Base-by-base conservation (phyloP, 2,797 vertebrate species). In the Vultur gryphus region DNA sequence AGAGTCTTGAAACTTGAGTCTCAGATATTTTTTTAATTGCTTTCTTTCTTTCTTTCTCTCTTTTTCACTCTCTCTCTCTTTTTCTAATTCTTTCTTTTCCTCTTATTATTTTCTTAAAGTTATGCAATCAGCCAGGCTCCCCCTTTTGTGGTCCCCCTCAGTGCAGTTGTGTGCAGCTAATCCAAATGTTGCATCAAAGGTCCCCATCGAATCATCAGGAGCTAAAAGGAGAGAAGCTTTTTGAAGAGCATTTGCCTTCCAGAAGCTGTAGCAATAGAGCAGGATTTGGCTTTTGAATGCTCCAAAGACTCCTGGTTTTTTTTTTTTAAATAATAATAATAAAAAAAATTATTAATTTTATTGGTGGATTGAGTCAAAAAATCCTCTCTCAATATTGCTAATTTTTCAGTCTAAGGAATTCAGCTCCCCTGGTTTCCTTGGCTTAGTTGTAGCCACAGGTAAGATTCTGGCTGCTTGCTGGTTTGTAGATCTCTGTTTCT, bases 371-470 rank as follows among this genome's bases (percentile, higher is more conserved):
- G 90, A 96, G 81, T 79, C 3, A 96, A 93, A 94, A 93, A 95
- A 62, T 95, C 97, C 66, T 92, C 65, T 95, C 84, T 84, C 37
- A 75, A 90, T 84, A 75, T 79, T 72, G 84, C 8, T 87, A 71
- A 72, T 90, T 93, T 82, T 93, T 83, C 78, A 94, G 76, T 18
- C 97, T 98, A 97, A 97, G 86, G 96, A 98, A 98, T 98, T 98
- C 98, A 97, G 97, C 96, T 98, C 92, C 94, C 97, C 96, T 97
- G 96, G 96, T 90, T 95, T 96, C 96, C 94, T 85, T 94, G 90
- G 92, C 70, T 93, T 90, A 97, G 97, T 97, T 98, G 97, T 98
- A 98, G 98, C 98, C 98, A 98, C 98, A 99, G 98, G 98, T 99
- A 99, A 98, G 98, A 85, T 82, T 82, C 84, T 97, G 72, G 77